These are phyloP conservation scores for Psittacus erithacus DNA, from an alignment of 2,113 vertebrate genomes.

Conservation along the genomic window DNA sequence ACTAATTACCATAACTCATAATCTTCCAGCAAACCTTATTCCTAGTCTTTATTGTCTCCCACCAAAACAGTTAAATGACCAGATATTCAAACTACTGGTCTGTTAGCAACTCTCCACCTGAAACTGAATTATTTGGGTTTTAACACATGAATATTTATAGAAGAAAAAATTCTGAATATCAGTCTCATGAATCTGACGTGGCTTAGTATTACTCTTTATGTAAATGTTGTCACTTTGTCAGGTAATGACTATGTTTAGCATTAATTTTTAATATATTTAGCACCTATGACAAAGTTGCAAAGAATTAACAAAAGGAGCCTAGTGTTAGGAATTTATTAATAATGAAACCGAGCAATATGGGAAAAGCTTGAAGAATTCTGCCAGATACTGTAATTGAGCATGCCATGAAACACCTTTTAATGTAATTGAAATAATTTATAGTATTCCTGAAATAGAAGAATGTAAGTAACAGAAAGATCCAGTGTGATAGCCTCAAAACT, in stretches of 20 bases:
- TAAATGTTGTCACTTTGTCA: neutral
- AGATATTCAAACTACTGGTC: neutral
- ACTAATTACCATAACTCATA: slow-evolving; percentile 29
- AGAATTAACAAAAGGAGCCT: neutral
- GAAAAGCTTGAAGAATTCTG: neutral
- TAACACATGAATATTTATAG: neutral
- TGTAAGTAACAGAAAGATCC: neutral
- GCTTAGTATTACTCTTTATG: neutral
- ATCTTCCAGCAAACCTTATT: neutral
- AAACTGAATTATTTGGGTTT: neutral
- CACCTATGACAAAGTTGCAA: neutral
- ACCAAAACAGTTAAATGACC: neutral
- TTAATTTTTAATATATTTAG: neutral
- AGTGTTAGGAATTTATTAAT: neutral
- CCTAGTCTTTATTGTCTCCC: neutral
- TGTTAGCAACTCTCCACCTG: neutral
- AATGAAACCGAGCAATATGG: neutral
- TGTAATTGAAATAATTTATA: neutral
- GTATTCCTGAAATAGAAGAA: neutral
- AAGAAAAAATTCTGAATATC: neutral
- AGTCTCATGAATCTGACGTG: neutral
- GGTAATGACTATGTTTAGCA: neutral
- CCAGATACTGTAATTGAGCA: neutral
- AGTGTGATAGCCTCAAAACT: neutral
- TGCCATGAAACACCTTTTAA: neutral